phyloP scores from a whole-genome alignment of 1,140 invertebrate species.

The Kradibia gibbosae region DNA sequence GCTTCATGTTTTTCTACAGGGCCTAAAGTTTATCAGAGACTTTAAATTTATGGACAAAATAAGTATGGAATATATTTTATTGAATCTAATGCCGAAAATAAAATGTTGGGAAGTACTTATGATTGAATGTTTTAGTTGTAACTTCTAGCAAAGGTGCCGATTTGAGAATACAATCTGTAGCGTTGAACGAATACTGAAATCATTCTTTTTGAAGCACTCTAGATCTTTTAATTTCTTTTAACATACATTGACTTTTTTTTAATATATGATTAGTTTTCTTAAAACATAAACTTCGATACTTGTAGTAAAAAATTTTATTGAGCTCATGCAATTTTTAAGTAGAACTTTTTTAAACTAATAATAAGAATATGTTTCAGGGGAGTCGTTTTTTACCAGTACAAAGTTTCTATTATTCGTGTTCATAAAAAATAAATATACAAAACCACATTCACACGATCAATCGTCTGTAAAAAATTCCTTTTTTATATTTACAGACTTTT shows the following conservation, averaged over 20 bases:
- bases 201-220: not conserved
- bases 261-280: slow-evolving; percentile 8
- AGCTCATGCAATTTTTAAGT: not conserved
- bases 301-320: slow-evolving; percentile 14
- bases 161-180: not conserved
- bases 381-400: slow-evolving; percentile 33
- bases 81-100: slow-evolving; percentile 32
- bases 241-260: not conserved
- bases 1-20: not conserved
- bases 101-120: slow-evolving; percentile 15
- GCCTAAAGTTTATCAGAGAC: slow-evolving; percentile 8
- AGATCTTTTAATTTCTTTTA: not conserved
- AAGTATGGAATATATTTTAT: slow-evolving; percentile 20
- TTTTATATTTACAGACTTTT: slow-evolving; percentile 11
- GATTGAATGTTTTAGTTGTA: slow-evolving; percentile 20
- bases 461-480: not conserved
- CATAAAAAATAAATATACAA: slow-evolving; percentile 12
- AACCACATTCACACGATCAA: not conserved
- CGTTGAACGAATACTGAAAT: not conserved
- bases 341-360: slow-evolving; percentile 24
- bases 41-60: slow-evolving; percentile 19
- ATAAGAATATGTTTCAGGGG: not conserved
- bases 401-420: not conserved
- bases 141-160: slow-evolving; percentile 28
- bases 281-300: slow-evolving; percentile 23